Conservation (phyloP, 2,113 vertebrate species). For the Campylomormyrus tamandua region DNA sequence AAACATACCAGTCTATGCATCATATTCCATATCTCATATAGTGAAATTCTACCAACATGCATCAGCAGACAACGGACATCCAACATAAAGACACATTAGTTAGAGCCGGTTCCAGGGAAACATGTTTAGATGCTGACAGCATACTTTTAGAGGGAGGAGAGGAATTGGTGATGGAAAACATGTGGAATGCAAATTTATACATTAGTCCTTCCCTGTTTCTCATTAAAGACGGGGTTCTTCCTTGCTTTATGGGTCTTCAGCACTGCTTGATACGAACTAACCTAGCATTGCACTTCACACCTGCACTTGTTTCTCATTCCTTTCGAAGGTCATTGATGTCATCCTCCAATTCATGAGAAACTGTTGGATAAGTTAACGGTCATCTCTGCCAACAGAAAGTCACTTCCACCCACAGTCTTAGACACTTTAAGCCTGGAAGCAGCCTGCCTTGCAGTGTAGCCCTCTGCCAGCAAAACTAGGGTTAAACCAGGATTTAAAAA, state of each 20-base stretch:
- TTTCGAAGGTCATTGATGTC: no score
- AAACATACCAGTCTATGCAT: conserved; percentile 8
- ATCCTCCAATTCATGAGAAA: no score
- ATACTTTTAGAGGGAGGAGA: neutral
- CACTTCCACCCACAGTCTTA: neutral
- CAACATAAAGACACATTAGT: conserved; percentile 10
- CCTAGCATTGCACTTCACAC: no score
- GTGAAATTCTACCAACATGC: conserved; percentile 13
- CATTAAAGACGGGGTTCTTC: no score
- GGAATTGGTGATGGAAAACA: neutral
- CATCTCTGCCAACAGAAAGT: no score
- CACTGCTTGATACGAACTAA: no score
- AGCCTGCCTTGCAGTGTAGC: neutral
- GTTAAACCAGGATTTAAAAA: neutral
- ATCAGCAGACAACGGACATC: conserved; percentile 10
- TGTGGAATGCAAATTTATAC: no score
- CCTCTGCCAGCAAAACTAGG: neutral
- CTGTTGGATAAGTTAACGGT: no score
- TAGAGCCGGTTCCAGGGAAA: conserved; percentile 12
- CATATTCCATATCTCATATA: neutral
- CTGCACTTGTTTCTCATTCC: no score
- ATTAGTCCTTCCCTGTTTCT: no score
- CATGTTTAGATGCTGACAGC: conserved; percentile 15
- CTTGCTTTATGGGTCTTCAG: no score
- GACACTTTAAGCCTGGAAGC: neutral